Conservation (phyloP, 1,140 invertebrate genomes). For the Drosophila lowei region DNA sequence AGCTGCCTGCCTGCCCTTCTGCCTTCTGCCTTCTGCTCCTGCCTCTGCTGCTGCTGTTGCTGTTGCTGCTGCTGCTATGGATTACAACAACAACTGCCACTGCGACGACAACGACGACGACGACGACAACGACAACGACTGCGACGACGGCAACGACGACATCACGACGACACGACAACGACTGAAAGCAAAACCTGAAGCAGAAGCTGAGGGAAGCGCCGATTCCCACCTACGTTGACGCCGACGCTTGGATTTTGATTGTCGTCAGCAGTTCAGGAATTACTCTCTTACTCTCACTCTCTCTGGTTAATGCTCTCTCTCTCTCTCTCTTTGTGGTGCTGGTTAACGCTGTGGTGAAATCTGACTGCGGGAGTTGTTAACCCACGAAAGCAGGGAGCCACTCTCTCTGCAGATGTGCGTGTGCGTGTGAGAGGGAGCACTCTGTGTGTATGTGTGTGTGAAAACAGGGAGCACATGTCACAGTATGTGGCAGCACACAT, state of each 20-base stretch:
- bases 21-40: too few species aligned
- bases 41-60: slow-evolving; percentile 12
- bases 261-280: slow-evolving; percentile 58
- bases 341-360: slow-evolving; percentile 40
- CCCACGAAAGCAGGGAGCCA: slow-evolving; percentile 35
- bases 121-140: slow-evolving; percentile 48
- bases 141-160: slow-evolving; percentile 78
- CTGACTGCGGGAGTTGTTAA: slow-evolving; percentile 47
- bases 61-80: slow-evolving; percentile 25
- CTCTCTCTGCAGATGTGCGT: slow-evolving; percentile 6
- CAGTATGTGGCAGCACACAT: too few species aligned
- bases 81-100: slow-evolving; percentile 43
- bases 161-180: slow-evolving; percentile 83
- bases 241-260: slow-evolving; percentile 34
- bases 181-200: slow-evolving; percentile 69
- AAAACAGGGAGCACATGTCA: slow-evolving; percentile 3
- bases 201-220: slow-evolving; percentile 45
- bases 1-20: too few species aligned
- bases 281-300: slow-evolving; percentile 19
- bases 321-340: neutral
- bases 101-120: slow-evolving; percentile 50
- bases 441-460: neutral
- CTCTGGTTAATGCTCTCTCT: slow-evolving; percentile 1
- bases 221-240: slow-evolving; percentile 49
- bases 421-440: neutral